A percentile compares a stretch with the other conserved stretches of the same genome.
Evolutionary conservation across 1,140 invertebrate genomes (phyloP).

Genomic region (Pantala flavescens): DNA sequence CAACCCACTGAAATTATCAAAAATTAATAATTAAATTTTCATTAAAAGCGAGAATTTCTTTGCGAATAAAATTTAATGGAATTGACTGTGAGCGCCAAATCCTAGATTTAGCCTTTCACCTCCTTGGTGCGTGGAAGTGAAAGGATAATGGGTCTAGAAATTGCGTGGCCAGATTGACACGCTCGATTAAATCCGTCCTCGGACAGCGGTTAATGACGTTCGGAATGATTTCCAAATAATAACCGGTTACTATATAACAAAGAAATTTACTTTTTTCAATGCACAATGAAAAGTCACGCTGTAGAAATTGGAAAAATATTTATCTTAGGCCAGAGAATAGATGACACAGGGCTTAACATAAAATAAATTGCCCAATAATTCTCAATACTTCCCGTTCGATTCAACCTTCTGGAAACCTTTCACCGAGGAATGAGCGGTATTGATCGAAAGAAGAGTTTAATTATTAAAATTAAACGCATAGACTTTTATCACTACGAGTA

Average conservation of each 20-base stretch:
- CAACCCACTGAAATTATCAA: slow-evolving; percentile 69
- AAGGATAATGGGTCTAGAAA: neutral
- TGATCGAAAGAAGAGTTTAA: neutral
- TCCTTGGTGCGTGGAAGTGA: neutral
- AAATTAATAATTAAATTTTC: slow-evolving; percentile 15
- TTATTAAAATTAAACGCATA: neutral
- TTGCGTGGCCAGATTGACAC: neutral
- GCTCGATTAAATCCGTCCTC: slow-evolving; percentile 1
- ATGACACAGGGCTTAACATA: too few species aligned
- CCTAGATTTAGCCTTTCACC: neutral
- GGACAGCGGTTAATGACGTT: neutral
- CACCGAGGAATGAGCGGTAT: neutral
- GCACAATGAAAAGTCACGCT: too few species aligned
- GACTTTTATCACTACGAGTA: neutral
- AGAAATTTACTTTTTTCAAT: neutral
- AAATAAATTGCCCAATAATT: too few species aligned
- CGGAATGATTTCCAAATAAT: neutral
- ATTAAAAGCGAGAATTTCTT: slow-evolving; percentile 5
- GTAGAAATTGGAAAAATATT: too few species aligned
- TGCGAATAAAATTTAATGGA: neutral
- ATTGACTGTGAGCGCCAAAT: neutral
- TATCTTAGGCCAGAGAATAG: too few species aligned
- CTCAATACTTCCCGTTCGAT: neutral
- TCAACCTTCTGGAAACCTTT: slow-evolving; percentile 5
- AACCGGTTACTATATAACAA: neutral